phyloP scores from a whole-genome alignment of 53 echinoderm and acorn worm genomes.

The Luidia sarsii region DNA sequence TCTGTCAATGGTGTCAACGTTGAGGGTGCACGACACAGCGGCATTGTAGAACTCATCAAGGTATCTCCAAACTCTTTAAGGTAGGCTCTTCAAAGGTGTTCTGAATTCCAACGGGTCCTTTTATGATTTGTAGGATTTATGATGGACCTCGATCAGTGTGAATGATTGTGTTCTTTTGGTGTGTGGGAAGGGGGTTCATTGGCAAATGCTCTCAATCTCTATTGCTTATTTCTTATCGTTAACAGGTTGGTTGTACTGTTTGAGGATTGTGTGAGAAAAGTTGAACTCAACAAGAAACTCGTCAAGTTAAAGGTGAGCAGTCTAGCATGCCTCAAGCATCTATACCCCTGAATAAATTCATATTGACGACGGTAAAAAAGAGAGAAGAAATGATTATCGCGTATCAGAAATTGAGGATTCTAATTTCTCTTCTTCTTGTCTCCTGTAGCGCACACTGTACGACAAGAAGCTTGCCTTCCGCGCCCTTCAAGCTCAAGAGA shows the following conservation, averaged over 20 bases:
- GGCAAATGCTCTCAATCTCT: too few relatives aligned
- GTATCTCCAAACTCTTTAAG: constrained; percentile 75
- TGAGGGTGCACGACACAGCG: constrained; percentile 78
- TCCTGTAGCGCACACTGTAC: constrained; percentile 75
- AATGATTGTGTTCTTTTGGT: too few relatives aligned
- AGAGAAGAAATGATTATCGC: background rate
- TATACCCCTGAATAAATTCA: too few relatives aligned
- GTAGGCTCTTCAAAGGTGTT: too few relatives aligned
- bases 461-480: constrained; percentile 90
- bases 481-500: constrained; percentile 86
- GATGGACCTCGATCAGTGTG: too few relatives aligned
- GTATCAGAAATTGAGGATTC: background rate
- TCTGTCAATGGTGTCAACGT: constrained; percentile 90
- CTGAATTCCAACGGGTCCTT: too few relatives aligned
- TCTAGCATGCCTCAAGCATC: background rate
- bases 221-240: too few relatives aligned
- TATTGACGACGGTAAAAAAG: too few relatives aligned
- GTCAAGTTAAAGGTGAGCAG: constrained; percentile 82
- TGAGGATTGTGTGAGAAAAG: constrained; percentile 91
- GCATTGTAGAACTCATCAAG: constrained; percentile 85
- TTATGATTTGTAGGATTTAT: too few relatives aligned
- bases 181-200: too few relatives aligned
- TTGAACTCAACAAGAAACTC: constrained; percentile 81
- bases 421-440: background rate
- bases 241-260: constrained; percentile 84